Percentiles rank a stretch among this genome's conserved stretches.
Evolutionary conservation across 2,888 invertebrate genomes (phyloP).

Genomic region (Danaus chrysippus): DNA sequence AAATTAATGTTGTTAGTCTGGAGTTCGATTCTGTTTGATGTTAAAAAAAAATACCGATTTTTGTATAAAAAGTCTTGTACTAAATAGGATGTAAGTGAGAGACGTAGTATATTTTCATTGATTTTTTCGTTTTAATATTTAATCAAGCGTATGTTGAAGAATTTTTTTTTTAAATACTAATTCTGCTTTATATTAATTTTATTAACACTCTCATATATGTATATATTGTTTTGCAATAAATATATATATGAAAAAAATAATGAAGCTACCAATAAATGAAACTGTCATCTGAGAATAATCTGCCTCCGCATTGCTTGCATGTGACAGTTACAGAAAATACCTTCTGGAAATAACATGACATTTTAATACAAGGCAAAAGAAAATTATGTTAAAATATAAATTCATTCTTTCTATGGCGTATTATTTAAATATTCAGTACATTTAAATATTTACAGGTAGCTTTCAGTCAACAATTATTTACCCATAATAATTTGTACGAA

Average conservation of each 20-base stretch:
- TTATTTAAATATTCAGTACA: too few species aligned
- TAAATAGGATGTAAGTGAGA: too few species aligned
- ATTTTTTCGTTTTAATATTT: too few species aligned
- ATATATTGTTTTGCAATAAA: background rate
- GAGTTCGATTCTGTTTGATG: background rate
- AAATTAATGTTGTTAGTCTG: background rate
- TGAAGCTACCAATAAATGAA: slow-evolving; percentile 25
- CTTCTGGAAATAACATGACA: slow-evolving; percentile 4
- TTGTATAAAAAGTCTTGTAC: too few species aligned
- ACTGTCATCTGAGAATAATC: slow-evolving; percentile 11
- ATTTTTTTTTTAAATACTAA: too few species aligned
- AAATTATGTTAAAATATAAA: slow-evolving; percentile 1
- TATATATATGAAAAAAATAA: slow-evolving; percentile 4
- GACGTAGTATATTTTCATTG: too few species aligned
- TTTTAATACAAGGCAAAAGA: slow-evolving; percentile 1
- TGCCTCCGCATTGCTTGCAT: slow-evolving; percentile 6
- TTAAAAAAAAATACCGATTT: too few species aligned
- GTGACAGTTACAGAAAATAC: slow-evolving; percentile 7
- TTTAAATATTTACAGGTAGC: too few species aligned
- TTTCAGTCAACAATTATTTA: too few species aligned
- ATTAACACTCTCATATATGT: background rate
- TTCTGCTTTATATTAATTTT: background rate
- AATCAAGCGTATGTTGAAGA: too few species aligned
- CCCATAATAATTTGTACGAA: too few species aligned
- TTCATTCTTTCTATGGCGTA: background rate